Evolutionary conservation across 2,113 vertebrate species (phyloP).

Genomic region (Herpetotheres cachinnans): DNA sequence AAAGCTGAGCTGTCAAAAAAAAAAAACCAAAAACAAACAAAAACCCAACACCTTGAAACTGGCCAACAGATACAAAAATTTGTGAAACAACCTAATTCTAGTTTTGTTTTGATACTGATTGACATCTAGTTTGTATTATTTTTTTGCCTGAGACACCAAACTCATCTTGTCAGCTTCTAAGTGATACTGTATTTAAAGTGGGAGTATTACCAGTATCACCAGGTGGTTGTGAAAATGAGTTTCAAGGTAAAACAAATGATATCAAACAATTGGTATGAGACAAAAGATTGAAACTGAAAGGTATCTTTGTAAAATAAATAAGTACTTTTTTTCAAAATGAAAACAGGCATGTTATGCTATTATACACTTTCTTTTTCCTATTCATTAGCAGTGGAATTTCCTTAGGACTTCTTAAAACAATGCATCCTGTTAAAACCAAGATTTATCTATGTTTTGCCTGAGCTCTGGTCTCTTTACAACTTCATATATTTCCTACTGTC

Average conservation of each 20-base stretch:
- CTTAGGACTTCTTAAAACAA: neutral
- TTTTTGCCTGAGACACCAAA: neutral
- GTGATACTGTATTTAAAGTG: neutral
- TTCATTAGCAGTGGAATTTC: neutral
- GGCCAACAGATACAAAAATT: neutral
- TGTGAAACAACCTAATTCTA: neutral
- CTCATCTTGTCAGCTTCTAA: neutral
- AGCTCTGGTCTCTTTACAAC: neutral
- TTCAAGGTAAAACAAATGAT: neutral
- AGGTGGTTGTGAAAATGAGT: neutral
- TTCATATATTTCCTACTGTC: neutral
- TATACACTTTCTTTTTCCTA: neutral
- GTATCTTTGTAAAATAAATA: neutral
- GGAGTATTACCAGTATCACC: neutral
- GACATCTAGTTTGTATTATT: neutral
- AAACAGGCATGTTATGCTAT: neutral
- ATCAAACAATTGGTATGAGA: neutral
- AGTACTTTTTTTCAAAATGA: neutral
- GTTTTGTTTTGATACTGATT: neutral
- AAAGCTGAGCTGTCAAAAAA: neutral
- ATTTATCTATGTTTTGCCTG: constrained; percentile 10
- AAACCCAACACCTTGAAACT: neutral
- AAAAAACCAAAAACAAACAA: too few species aligned
- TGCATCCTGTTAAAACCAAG: neutral
- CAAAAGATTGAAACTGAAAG: neutral